These are phyloP conservation scores for Papilio helenus DNA, from an alignment of 1,140 invertebrate species.

Conservation along the genomic window DNA sequence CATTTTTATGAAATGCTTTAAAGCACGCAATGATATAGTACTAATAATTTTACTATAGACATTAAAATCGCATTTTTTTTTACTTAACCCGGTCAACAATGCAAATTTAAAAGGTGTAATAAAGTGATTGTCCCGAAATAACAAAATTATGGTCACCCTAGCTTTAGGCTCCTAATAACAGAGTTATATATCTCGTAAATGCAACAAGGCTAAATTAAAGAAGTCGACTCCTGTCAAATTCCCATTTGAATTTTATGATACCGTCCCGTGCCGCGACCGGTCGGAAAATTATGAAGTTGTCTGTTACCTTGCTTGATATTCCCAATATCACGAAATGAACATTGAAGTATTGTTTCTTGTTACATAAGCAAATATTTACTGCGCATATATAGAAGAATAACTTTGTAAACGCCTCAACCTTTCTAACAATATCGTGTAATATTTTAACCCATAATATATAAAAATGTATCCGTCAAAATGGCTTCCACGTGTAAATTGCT, in stretches of 20 bases:
- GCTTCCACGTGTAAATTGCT: neutral
- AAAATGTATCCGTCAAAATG: no score
- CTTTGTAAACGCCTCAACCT: neutral
- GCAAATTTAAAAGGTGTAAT: neutral
- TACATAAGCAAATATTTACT: slow-evolving; percentile 12
- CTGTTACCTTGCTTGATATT: no score
- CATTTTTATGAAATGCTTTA: slow-evolving; percentile 8
- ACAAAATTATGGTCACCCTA: neutral
- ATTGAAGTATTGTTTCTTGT: neutral
- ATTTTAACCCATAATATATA: no score
- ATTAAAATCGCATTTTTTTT: neutral
- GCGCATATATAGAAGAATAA: neutral
- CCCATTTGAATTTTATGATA: slow-evolving; percentile 3
- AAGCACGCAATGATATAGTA: neutral
- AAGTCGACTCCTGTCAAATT: no score
- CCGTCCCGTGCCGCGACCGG: no score
- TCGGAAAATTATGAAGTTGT: neutral
- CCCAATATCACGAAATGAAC: no score
- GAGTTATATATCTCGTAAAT: neutral
- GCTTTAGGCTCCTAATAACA: neutral
- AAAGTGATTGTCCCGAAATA: neutral
- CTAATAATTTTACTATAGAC: neutral
- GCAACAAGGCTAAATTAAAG: neutral
- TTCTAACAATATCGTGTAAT: neutral
- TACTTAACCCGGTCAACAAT: neutral